A percentile compares a stretch with the other conserved stretches of the same genome.
Evolutionary conservation across 2,113 vertebrate genomes (phyloP).

Genomic region (Semnornis frantzii): DNA sequence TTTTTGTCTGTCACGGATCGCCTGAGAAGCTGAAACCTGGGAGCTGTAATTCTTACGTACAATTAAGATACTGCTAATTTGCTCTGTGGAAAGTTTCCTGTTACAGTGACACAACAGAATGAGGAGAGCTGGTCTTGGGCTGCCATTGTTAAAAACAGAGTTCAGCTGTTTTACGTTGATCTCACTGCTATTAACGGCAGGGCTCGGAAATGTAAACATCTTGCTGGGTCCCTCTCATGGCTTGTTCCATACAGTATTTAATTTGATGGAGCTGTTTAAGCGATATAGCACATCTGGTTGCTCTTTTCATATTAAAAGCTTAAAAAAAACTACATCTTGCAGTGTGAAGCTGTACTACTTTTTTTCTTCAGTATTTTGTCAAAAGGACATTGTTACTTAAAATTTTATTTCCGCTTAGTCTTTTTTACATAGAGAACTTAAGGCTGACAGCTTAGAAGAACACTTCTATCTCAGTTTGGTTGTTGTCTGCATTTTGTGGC

Average conservation of each 20-base stretch:
- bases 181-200: background rate
- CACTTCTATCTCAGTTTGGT: background rate
- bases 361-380: background rate
- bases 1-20: constrained; percentile 1
- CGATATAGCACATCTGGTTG: background rate
- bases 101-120: background rate
- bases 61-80: background rate
- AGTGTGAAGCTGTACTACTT: background rate
- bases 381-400: background rate
- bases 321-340: background rate
- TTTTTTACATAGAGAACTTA: background rate
- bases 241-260: background rate
- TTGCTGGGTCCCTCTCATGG: background rate
- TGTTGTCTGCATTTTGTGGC: background rate
- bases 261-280: background rate
- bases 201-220: background rate
- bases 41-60: background rate
- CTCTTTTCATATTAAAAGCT: background rate
- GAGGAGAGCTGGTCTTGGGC: background rate
- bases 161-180: background rate
- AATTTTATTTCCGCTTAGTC: background rate
- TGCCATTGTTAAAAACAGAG: background rate
- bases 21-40: background rate
- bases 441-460: background rate
- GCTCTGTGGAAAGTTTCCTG: background rate